These are phyloP conservation scores for Palaemon carinicauda DNA, from an alignment of 1,140 invertebrate genomes.

Conservation along the genomic window DNA sequence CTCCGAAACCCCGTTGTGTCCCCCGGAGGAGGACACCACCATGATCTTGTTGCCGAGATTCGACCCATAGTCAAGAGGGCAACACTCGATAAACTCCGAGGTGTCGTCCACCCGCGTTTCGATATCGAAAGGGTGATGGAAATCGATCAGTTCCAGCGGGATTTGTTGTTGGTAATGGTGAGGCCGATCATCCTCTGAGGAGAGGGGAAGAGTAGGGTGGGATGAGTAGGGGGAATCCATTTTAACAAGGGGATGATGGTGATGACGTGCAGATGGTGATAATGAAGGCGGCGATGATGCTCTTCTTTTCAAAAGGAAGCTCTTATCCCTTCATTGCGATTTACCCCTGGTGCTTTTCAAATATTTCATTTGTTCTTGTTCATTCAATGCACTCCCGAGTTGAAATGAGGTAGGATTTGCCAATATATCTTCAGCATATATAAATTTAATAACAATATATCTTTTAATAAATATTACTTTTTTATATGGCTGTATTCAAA, in stretches of 20 bases:
- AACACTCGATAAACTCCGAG: conserved; percentile 34
- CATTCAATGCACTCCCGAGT: no score
- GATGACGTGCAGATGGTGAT: no score
- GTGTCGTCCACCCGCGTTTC: conserved; percentile 25
- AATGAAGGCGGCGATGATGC: no score
- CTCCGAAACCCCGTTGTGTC: neutral
- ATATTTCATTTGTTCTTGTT: no score
- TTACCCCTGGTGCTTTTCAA: neutral
- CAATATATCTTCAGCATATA: no score
- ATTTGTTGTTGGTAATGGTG: neutral
- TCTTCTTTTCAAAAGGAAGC: neutral
- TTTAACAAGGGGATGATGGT: no score
- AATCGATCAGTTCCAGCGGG: neutral
- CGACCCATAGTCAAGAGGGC: neutral
- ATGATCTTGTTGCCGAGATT: conserved; percentile 9
- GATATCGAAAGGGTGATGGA: conserved; percentile 12
- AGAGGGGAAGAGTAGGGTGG: neutral
- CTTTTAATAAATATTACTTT: no score
- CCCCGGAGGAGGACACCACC: neutral
- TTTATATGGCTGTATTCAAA: no score
- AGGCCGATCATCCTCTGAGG: neutral
- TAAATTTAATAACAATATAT: no score
- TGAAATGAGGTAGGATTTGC: no score
- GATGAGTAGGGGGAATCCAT: no score
- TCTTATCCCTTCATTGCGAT: neutral